These are phyloP conservation scores for Pseudopodoces humilis DNA, from an alignment of 2,113 vertebrate species.

Conservation along the genomic window DNA sequence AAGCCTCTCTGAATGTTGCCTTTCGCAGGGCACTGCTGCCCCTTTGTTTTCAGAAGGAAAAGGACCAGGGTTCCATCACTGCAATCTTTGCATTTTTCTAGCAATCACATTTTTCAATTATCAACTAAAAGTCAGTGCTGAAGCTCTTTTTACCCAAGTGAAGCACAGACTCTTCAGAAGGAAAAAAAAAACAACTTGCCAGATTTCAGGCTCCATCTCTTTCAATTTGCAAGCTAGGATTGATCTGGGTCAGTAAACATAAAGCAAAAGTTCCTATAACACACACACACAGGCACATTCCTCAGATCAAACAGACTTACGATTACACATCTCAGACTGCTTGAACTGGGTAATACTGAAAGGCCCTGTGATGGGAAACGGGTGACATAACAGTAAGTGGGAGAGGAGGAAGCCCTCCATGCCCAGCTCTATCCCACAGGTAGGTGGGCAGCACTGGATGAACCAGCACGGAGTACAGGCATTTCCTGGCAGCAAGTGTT, in stretches of 20 bases:
- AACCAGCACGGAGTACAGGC: neutral
- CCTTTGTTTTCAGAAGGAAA: neutral
- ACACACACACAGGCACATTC: neutral
- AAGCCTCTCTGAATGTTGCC: neutral
- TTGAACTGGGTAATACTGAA: neutral
- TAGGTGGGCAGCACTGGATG: neutral
- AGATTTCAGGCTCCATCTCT: constrained; percentile 24
- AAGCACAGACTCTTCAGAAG: neutral
- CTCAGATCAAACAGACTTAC: neutral
- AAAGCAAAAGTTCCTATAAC: neutral
- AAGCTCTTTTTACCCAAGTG: neutral
- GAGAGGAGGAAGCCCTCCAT: neutral
- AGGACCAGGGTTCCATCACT: rapidly evolving
- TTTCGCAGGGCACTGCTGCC: neutral
- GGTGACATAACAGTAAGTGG: neutral
- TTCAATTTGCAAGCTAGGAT: constrained; percentile 7
- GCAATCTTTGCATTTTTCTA: neutral
- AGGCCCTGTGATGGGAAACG: constrained; percentile 20
- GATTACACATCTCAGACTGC: neutral
- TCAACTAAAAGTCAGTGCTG: neutral
- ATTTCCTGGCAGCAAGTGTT: constrained; percentile 21
- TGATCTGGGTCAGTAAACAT: constrained; percentile 17
- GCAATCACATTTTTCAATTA: neutral
- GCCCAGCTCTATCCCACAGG: neutral
- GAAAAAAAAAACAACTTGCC: neutral